These are phyloP conservation scores for Cariama cristata DNA, from an alignment of 2,113 vertebrate genomes.

Conservation along the genomic window DNA sequence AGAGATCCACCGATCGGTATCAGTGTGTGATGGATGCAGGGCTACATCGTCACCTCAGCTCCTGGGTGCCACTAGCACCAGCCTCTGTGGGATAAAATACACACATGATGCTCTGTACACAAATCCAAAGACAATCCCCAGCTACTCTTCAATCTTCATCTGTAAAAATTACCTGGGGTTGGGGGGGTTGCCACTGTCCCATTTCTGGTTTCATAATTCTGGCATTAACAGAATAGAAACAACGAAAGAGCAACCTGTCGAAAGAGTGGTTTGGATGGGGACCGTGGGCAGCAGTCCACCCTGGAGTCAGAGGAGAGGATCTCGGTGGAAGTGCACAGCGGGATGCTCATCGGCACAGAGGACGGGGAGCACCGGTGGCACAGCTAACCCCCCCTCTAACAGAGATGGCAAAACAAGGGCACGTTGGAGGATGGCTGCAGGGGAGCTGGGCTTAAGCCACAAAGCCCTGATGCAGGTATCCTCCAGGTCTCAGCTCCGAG, in stretches of 20 bases:
- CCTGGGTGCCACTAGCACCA: neutral
- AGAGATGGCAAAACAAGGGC: neutral
- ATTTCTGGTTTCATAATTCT: neutral
- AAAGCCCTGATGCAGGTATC: neutral
- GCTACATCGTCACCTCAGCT: neutral
- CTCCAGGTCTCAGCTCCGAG: neutral
- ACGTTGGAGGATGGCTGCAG: neutral
- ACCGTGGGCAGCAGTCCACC: neutral
- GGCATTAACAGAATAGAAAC: neutral
- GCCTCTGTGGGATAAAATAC: neutral
- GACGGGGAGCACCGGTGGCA: rapidly evolving
- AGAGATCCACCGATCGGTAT: rapidly evolving
- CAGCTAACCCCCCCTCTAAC: neutral
- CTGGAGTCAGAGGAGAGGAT: neutral
- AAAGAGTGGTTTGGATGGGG: neutral
- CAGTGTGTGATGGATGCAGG: rapidly evolving
- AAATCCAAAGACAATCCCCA: neutral
- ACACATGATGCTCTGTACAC: neutral
- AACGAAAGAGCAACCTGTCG: neutral
- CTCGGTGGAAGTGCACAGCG: rapidly evolving
- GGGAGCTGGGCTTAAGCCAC: neutral
- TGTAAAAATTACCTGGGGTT: neutral
- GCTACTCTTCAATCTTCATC: neutral
- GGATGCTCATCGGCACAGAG: rapidly evolving
- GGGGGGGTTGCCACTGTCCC: rapidly evolving